A percentile compares a stretch with the other conserved stretches of the same genome.
These are phyloP conservation scores for Myopa testacea DNA, from an alignment of 2,888 invertebrate species.

Conservation along the genomic window DNA sequence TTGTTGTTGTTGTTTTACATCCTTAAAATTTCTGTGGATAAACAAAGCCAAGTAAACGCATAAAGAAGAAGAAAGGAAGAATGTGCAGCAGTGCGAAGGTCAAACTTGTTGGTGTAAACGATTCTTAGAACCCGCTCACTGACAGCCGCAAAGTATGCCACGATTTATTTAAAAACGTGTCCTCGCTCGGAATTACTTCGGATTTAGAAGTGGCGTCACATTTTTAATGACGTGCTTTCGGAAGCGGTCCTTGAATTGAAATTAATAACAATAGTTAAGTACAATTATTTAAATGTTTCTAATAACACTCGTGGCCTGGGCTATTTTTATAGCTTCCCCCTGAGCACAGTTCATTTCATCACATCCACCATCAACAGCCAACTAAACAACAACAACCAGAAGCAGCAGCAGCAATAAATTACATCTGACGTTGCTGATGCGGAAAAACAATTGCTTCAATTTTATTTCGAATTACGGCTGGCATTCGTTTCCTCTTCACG, in stretches of 20 bases:
- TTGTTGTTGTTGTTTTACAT: neutral
- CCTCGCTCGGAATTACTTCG: neutral
- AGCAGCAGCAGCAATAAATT: neutral
- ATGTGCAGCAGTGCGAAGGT: conserved; percentile 11
- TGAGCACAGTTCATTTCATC: neutral
- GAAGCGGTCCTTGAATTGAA: too few relatives aligned
- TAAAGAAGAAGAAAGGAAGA: neutral
- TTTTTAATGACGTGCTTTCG: too few relatives aligned
- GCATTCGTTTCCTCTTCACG: neutral
- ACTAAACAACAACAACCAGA: neutral
- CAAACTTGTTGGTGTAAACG: conserved; percentile 8
- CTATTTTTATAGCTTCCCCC: too few relatives aligned
- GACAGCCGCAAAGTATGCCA: conserved; percentile 32
- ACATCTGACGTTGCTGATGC: conserved; percentile 12
- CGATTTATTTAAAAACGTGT: conserved; percentile 4
- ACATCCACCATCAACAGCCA: neutral
- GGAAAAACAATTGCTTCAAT: conserved; percentile 14
- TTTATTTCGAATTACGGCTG: neutral
- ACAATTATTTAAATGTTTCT: too few relatives aligned
- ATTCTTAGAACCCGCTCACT: neutral
- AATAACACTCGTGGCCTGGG: too few relatives aligned
- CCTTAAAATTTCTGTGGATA: neutral
- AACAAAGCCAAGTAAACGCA: neutral
- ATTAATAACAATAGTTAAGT: too few relatives aligned
- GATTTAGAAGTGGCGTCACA: too few relatives aligned